Base-by-base conservation (phyloP, 2,888 invertebrate species). In the Diogma glabrata region DNA sequence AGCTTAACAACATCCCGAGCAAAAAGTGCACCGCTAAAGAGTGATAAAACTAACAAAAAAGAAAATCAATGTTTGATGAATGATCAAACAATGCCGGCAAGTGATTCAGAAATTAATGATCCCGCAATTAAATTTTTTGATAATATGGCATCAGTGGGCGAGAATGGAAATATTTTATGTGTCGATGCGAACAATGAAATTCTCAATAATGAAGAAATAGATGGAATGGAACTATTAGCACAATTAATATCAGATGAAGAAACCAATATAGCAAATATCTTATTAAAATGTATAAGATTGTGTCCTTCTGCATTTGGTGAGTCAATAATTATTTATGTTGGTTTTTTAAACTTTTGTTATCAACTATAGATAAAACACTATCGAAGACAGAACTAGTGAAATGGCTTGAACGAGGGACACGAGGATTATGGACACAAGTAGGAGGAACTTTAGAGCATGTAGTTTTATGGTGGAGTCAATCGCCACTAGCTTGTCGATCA, bases 391-490 rank as follows among this genome's bases (percentile, higher is more conserved):
- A 48, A 48, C 10, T 48, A 48, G 33, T 48, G 5, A 57, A 57
- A 3, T 66, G 63, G 51, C 59, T 69, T 20, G 61, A 62, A 52
- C 64, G 64, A 2, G 67, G 68, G 2, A 58, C 65, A 52, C 62
- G 65, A n/a, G 51, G 64, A 51, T 70, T 87, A 23, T 90, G 89
- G 89, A 82, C 84, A 0, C 82, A 87, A 61, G 84, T 87, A 2
- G 88, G 88, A 2, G 81, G 82, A 53, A 83, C 81, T 60, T 72
- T 87, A 48, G 87, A 89, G 62, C 88, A 90, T 61, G 79, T 87
- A 17, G 76, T 89, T 19, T 71, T 90, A 1, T 90, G 89, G 90
- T 88, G 88, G 87, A 82, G 84, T 2, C 73, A 81, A 10, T 81
- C 80, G 55, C 84, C 86, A 1, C 68, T 87, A 40, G 81, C 84